Base-by-base conservation (phyloP, 1,140 invertebrate species). In the Aphelenchoides besseyi region DNA sequence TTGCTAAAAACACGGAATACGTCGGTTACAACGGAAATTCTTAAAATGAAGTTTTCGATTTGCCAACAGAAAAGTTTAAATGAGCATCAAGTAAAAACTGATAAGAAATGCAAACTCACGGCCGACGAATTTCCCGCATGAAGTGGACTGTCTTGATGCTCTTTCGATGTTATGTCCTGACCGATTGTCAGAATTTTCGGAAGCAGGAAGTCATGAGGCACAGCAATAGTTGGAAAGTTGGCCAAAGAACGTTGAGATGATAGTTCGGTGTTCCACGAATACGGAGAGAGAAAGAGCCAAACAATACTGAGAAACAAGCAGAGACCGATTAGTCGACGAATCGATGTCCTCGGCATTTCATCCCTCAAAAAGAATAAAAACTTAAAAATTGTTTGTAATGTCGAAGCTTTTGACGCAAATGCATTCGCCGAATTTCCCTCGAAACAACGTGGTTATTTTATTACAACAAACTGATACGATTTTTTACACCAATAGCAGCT, bases 1-100 rank as follows among this genome's bases (percentile, higher is more conserved):
- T 16, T 61, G 30, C 75, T 76, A 74, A 57, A 74, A 59, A 5
- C n/a, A n/a, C n/a, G n/a, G n/a, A n/a, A n/a, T n/a, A n/a, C n/a
- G n/a, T n/a, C n/a, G n/a, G n/a, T n/a, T n/a, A n/a, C n/a, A 48
- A 16, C 12, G 41, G 41, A 48, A 23, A 23, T 23, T 16, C 12
- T 48, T 23, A 48, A 48, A 12, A 12, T 12, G 41, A 48, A 48
- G 41, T 16, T 16, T 16, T 48, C 41, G 41, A 48, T 48, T 48
- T 12, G 41, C 12, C 12, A 23, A 23, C 12, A 48, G 41, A 12
- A 48, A 48, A 48, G 12, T n/a, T n/a, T 16, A 23, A 48, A 48
- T 23, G 41, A 23, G 23, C 12, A 48, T 12, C 41, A 48, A 48
- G 23, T 23, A 48, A 48, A 16, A 48, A 12, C 41, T 48, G 41